A percentile compares a stretch with the other conserved stretches of the same genome.
Conservation (phyloP, 2,797 vertebrate species). For the Rachycentron canadum region DNA sequence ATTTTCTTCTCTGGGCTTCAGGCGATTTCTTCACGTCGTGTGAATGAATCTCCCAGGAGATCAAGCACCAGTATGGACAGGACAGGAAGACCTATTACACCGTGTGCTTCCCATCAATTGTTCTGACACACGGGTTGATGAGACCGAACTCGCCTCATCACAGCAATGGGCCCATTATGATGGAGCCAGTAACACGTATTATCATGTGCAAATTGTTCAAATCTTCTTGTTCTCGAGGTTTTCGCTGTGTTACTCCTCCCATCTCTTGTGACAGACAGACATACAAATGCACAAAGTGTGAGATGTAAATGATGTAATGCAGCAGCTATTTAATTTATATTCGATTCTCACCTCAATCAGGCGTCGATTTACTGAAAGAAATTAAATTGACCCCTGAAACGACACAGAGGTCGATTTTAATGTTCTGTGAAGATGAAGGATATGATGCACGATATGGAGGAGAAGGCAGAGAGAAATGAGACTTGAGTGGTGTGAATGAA, state of each 20-base stretch:
- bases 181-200: constrained; percentile 67
- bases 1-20: constrained; percentile 34
- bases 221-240: constrained; percentile 41
- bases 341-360: background rate
- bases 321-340: constrained; percentile 11
- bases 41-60: constrained; percentile 65
- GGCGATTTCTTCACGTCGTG: constrained; percentile 29
- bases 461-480: background rate
- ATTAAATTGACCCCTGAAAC: constrained; percentile 18
- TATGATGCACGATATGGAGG: background rate
- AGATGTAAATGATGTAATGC: background rate
- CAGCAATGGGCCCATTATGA: constrained; percentile 56
- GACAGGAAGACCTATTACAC: constrained; percentile 67
- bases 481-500: background rate
- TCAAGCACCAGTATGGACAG: constrained; percentile 52
- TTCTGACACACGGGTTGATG: constrained; percentile 61
- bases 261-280: constrained; percentile 3
- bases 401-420: background rate
- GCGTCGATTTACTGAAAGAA: constrained; percentile 2
- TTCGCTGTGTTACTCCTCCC: background rate
- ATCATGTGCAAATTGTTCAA: constrained; percentile 69
- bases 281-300: constrained; percentile 9
- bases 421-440: background rate
- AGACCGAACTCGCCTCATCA: constrained; percentile 35
- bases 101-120: constrained; percentile 63